Evolutionary conservation across 37 sponge, comb jelly and placozoan genomes (phyloP).

Genomic region (Cliona cf. orientalis): DNA sequence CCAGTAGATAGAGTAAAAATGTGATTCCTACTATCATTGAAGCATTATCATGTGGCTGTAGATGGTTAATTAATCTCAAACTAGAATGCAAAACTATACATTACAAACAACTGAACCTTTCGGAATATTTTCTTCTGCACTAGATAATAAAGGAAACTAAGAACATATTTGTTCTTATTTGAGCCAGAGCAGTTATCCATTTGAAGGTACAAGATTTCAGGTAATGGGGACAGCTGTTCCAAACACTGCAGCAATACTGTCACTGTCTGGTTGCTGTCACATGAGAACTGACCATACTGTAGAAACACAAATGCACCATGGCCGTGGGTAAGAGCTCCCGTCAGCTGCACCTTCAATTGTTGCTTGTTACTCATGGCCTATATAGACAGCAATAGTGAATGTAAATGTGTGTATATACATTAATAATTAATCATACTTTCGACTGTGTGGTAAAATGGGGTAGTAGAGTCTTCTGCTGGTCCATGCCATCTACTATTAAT

Average conservation of each 20-base stretch:
- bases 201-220: slow-evolving; percentile 35
- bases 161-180: slow-evolving; percentile 2
- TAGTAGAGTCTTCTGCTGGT: slow-evolving; percentile 18
- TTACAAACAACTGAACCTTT: neutral
- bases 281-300: slow-evolving; percentile 5
- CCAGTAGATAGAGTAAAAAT: too few species aligned
- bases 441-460: slow-evolving; percentile 23
- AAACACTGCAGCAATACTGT: slow-evolving; percentile 7
- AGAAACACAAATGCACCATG: neutral
- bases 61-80: too few species aligned
- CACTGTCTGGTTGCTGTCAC: slow-evolving; percentile 13
- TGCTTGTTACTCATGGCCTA: slow-evolving; percentile 12
- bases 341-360: neutral
- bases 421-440: slow-evolving; percentile 7
- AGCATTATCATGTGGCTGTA: too few species aligned
- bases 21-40: too few species aligned
- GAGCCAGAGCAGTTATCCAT: slow-evolving; percentile 46
- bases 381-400: neutral
- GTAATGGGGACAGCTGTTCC: neutral
- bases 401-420: neutral
- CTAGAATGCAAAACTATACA: too few species aligned
- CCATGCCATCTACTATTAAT: slow-evolving; percentile 30
- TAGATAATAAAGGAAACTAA: neutral
- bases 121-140: neutral
- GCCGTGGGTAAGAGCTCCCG: neutral